These are phyloP conservation scores for Odontophorus gujanensis DNA, from an alignment of 2,113 vertebrate genomes.

Conservation along the genomic window DNA sequence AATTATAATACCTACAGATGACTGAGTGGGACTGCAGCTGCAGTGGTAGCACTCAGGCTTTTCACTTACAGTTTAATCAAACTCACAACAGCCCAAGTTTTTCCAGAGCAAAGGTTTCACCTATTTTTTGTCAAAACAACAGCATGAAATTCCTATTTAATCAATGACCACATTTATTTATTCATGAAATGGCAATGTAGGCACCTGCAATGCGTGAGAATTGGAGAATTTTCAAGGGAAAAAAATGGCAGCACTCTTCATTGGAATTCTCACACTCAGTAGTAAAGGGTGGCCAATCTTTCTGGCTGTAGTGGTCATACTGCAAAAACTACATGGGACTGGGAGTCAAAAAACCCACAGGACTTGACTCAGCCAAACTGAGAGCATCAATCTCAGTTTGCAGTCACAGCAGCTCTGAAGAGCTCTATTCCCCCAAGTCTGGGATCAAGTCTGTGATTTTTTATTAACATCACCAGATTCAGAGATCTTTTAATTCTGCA, in stretches of 20 bases:
- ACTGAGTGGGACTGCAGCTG: not conserved
- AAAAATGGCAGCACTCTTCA: not conserved
- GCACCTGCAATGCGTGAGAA: not conserved
- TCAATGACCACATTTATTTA: not conserved
- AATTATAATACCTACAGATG: not conserved
- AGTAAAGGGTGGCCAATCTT: not conserved
- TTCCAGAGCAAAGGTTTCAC: not conserved
- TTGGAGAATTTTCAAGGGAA: not conserved
- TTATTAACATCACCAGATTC: not conserved
- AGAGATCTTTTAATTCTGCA: not conserved
- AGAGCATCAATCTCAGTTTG: not conserved
- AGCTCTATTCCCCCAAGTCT: fast-evolving
- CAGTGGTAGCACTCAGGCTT: not conserved
- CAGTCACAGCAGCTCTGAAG: not conserved
- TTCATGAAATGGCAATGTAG: not conserved
- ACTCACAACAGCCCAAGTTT: not conserved
- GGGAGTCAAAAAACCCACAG: fast-evolving
- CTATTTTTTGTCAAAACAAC: not conserved
- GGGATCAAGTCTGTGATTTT: not conserved
- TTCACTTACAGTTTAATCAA: not conserved
- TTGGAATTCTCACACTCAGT: not conserved
- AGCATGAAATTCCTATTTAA: not conserved
- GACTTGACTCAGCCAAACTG: not conserved
- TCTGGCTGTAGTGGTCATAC: not conserved
- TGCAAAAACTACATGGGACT: not conserved